Evolutionary conservation across 2,797 vertebrate species (phyloP).

Genomic region (Avahi laniger): DNA sequence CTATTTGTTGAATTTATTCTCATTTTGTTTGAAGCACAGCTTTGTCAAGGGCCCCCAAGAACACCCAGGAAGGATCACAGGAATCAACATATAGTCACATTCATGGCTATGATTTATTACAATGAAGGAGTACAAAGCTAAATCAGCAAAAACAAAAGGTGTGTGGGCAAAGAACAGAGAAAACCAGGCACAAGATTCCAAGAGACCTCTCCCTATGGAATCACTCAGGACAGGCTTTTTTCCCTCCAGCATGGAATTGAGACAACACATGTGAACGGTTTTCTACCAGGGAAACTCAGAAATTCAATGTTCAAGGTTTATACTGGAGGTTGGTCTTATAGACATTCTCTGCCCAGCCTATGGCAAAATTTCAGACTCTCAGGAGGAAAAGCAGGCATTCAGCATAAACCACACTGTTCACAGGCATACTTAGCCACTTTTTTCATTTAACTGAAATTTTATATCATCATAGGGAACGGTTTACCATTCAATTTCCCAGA

Average conservation of each 20-base stretch:
- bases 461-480: neutral
- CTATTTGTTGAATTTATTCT: neutral
- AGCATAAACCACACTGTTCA: neutral
- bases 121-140: neutral
- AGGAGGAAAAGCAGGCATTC: neutral
- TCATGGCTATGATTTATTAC: neutral
- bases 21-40: neutral
- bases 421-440: neutral
- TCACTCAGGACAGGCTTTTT: neutral
- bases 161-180: neutral
- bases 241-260: neutral
- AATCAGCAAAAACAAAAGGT: neutral
- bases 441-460: neutral
- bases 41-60: neutral
- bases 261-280: neutral
- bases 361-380: neutral
- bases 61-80: neutral
- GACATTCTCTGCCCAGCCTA: neutral
- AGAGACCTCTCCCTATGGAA: neutral
- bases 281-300: neutral
- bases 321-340: neutral
- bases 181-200: neutral
- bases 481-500: neutral
- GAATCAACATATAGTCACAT: neutral
- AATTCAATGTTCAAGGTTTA: neutral